These are phyloP conservation scores for Eristalinus aeneus DNA, from an alignment of 2,888 invertebrate species.

Conservation along the genomic window DNA sequence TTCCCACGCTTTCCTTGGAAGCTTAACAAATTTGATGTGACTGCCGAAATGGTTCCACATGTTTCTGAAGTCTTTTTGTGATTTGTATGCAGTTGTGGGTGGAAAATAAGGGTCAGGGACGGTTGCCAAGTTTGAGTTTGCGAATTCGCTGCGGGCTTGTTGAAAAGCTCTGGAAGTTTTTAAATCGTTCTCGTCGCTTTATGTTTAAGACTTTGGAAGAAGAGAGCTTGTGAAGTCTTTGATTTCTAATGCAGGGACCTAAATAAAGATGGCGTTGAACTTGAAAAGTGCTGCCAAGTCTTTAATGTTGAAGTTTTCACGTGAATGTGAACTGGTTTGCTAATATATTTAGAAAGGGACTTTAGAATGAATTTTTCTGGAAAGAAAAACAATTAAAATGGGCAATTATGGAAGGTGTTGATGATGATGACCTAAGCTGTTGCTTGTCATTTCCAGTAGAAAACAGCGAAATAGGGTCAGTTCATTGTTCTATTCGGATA, in stretches of 20 bases:
- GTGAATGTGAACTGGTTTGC: neutral
- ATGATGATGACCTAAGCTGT: too few species aligned
- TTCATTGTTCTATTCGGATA: too few species aligned
- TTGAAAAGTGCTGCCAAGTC: too few species aligned
- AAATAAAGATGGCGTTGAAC: too few species aligned
- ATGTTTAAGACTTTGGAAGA: neutral
- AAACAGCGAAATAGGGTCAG: too few species aligned
- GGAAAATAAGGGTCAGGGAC: neutral
- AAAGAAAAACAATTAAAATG: too few species aligned
- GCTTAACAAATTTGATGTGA: neutral
- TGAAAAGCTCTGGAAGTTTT: neutral
- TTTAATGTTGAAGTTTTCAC: neutral
- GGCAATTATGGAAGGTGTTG: too few species aligned
- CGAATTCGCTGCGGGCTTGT: neutral
- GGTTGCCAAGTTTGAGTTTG: neutral
- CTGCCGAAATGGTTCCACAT: neutral
- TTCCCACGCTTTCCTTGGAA: neutral
- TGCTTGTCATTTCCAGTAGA: too few species aligned
- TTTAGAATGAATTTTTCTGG: too few species aligned
- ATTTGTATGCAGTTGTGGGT: neutral
- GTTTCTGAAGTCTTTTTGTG: neutral
- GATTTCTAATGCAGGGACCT: neutral
- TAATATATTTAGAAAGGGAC: too few species aligned
- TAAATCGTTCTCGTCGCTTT: neutral
- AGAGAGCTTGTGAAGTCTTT: too few species aligned